Evolutionary conservation across 2,113 vertebrate genomes (phyloP), one percentile per base, ranked within the genome.

Genomic region (Epinephelus fuscoguttatus): DNA sequence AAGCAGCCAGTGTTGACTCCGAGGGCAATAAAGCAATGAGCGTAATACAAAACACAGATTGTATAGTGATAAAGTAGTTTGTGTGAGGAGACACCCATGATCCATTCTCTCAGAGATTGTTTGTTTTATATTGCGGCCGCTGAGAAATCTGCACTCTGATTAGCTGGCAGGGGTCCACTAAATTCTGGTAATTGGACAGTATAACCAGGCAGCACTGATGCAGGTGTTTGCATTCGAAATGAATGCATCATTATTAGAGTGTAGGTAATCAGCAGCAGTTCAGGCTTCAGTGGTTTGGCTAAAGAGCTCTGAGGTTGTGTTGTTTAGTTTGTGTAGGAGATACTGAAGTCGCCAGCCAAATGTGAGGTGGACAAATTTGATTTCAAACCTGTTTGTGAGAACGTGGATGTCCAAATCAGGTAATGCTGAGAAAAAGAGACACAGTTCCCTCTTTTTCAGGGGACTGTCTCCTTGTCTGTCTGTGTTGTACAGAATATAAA

Each of bases 1-100:
- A 74, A 86, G 49, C 73, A 71, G 61, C 59, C 59, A 40, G 21
- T 27, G 75, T 71, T 45, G n/a, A 45, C 15, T 71, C 37, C 6
- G 53, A 18, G 37, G n/a, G 70, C 37, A 45, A 71, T 3, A 23
- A 12, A 55, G 50, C 50, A 40, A n/a, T 70, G 33, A 42, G 53
- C 56, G 33, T 23, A 56, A 56, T 23, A 45, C 7, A 30, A 18
- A 66, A 33, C 18, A 9, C 12, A 8, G n/a, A 40, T 70, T 53
- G n/a, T 70, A 37, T 14, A n/a, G 66, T 12, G 66, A 50, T 50
- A 17, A 52, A 69, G 67, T 4, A 17, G 18, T 37, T 66, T 67
- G 40, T 56, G 50, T 57, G 61, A 67, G 42, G 27, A 17, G 64
- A 15, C 30, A 50, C 15, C 23, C 9, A 6, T 45, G 40, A 50